Evolutionary conservation across 2,888 invertebrate species (phyloP), one percentile per base, ranked within the genome.

Genomic region (Drosophila kanekoi): DNA sequence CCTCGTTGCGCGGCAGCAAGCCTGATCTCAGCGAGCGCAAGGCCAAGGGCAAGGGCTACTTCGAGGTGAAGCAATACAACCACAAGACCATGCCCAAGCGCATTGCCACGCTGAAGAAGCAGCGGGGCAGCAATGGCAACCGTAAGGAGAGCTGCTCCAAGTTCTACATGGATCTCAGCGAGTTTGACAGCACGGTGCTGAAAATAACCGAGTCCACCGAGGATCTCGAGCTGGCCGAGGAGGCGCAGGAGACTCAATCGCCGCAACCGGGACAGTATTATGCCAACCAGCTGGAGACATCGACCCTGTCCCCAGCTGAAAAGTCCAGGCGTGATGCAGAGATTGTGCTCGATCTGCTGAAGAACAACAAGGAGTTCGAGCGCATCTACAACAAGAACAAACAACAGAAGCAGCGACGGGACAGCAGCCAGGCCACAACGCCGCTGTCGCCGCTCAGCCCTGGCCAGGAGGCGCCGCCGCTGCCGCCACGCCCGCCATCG

Each of bases 331-430:
- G 91, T 14, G 92, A 93, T 76, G 91, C 92, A 0, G 90, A 92
- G 56, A 92, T 97, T 49, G 96, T 97, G 52, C 95, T 96, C 0
- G 97, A 97, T 89, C 93, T 97, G 13, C 92, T 97, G 5, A 95
- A 97, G 94, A 96, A 97, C 90, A 97, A 96, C 87, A 94, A 96
- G 79, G 97, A 97, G 72, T 96, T 97, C 77, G 96, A 97, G 77
- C 95, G 96, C 74, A 93, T 96, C 44, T 93, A 96, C 28, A 96
- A 96, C 79, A 96, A 96, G 83, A 96, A 96, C 81, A 95, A 96
- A 66, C 94, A 92, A 82, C 96, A 96, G 81, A 95, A 96, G 71
- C 94, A 92, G 91, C 92, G 93, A 81, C 92, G 91, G 18, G 88
- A 90, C 0, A 91, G 89, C 35, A 88, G 85, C 54, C 76, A 77